Percentiles rank a stretch among this genome's conserved stretches.
Evolutionary conservation across 2,888 invertebrate genomes (phyloP).

Genomic region (Bimastos eiseni): DNA sequence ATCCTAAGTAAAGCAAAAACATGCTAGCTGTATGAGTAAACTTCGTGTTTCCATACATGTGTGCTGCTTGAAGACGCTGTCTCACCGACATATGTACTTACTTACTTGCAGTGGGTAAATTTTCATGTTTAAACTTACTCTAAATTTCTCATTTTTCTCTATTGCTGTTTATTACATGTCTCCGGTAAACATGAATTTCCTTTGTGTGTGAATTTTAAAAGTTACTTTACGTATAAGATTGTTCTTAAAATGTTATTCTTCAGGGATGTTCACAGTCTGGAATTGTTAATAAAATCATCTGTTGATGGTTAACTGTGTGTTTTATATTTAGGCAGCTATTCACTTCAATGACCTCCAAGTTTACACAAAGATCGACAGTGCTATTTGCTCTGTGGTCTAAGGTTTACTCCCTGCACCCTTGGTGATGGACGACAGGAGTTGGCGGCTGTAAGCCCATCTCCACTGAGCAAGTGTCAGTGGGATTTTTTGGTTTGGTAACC

Average conservation of each 20-base stretch:
- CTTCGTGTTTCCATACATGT: not conserved
- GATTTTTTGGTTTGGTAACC: too few relatives aligned
- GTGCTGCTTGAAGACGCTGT: not conserved
- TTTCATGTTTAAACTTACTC: not conserved
- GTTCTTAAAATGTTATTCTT: not conserved
- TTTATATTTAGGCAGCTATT: too few relatives aligned
- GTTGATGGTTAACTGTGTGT: not conserved
- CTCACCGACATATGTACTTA: not conserved
- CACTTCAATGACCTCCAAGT: too few relatives aligned
- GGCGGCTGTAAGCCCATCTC: too few relatives aligned
- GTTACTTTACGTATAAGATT: not conserved
- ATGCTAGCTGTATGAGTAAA: not conserved
- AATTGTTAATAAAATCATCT: not conserved
- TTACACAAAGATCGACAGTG: too few relatives aligned
- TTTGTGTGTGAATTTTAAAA: not conserved
- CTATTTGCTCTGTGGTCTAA: too few relatives aligned
- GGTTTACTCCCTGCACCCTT: too few relatives aligned
- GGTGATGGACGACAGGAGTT: too few relatives aligned
- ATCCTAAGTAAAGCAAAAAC: not conserved
- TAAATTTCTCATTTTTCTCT: not conserved
- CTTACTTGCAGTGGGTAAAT: not conserved
- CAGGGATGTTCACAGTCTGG: conserved; percentile 13
- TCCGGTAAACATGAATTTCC: conserved; percentile 1
- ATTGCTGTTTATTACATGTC: not conserved
- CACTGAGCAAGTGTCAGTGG: too few relatives aligned